Evolutionary conservation across 1,140 invertebrate species (phyloP), one percentile per base, ranked within the genome.

Genomic region (Lordiphosa mommai): DNA sequence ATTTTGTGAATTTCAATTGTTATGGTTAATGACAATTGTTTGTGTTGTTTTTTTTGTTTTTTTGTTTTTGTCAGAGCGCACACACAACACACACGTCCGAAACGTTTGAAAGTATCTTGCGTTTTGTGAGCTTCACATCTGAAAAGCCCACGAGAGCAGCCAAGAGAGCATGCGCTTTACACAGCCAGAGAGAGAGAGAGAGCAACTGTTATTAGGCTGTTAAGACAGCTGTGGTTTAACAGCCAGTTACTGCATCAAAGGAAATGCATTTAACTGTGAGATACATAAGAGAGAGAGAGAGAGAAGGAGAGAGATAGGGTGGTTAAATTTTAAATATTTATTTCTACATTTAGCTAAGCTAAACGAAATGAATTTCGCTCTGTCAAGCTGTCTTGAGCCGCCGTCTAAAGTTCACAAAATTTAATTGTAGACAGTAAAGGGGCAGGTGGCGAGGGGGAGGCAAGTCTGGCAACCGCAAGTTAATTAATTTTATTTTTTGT

Each of bases 391-490:
- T 41, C 40, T 80, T 82, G 76, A 80, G 76, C 76, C 76, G 76
- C 71, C 76, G 76, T 71, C 50, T 77, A 82, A 80, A 80, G 76
- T 80, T 77, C 76, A 71, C 71, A 71, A 80, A 82, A 82, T 82
- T 82, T 67, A 82, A 82, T 61, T 74, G 76, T 71, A 49, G 47
- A 33, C 17, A 56, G 40, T 44, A 10, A 32, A 20, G 46, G 50
- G 16, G 10, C 9, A 38, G 55, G 50, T 59, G 29, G 40, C 8
- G 48, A 38, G 59, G 30, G 41, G 36, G 7, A 23, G n/a, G 2
- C 27, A 17, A 8, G 48, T 9, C 32, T 20, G 36, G 37, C 61
- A 49, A 72, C 65, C 71, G 66, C 77, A 76, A 71, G 76, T 82
- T 82, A 80, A 80, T 80, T 80, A 82, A 80, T 73, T 80, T 80